These are phyloP conservation scores for Phytoseiulus persimilis DNA, from an alignment of 2,888 invertebrate species.

Conservation along the genomic window DNA sequence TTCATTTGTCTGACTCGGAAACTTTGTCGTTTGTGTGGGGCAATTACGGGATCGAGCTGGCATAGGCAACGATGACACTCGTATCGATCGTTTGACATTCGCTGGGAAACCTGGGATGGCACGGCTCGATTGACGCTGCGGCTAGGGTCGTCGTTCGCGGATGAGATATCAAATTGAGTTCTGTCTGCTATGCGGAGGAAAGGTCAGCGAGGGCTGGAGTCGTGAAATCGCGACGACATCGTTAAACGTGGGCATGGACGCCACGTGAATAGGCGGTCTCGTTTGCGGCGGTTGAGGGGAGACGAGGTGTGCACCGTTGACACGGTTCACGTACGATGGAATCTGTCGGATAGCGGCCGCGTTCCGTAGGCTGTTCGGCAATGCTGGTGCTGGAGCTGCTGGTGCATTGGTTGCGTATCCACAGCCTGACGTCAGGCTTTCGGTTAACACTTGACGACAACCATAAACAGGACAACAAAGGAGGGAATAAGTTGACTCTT, in stretches of 20 bases:
- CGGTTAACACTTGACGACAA: neutral
- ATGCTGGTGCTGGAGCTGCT: neutral
- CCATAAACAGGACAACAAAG: constrained; percentile 10
- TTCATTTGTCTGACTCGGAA: too few relatives aligned
- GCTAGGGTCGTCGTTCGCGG: neutral
- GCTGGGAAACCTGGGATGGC: too few relatives aligned
- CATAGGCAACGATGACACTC: too few relatives aligned
- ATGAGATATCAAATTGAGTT: neutral
- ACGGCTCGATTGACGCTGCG: neutral
- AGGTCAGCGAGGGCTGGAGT: neutral
- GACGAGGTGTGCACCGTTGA: neutral
- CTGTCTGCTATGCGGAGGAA: neutral
- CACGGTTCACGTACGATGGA: neutral
- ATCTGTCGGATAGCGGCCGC: neutral
- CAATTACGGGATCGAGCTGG: too few relatives aligned
- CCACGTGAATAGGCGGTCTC: neutral
- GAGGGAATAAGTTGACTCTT: neutral
- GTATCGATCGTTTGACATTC: too few relatives aligned
- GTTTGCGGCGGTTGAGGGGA: neutral
- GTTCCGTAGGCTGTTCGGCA: neutral
- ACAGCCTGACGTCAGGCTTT: constrained; percentile 29
- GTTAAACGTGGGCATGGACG: neutral
- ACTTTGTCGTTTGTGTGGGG: too few relatives aligned
- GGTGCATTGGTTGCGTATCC: neutral
- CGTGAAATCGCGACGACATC: neutral